Conservation (phyloP, 2,888 invertebrate genomes). For the Steinernema carpocapsae region DNA sequence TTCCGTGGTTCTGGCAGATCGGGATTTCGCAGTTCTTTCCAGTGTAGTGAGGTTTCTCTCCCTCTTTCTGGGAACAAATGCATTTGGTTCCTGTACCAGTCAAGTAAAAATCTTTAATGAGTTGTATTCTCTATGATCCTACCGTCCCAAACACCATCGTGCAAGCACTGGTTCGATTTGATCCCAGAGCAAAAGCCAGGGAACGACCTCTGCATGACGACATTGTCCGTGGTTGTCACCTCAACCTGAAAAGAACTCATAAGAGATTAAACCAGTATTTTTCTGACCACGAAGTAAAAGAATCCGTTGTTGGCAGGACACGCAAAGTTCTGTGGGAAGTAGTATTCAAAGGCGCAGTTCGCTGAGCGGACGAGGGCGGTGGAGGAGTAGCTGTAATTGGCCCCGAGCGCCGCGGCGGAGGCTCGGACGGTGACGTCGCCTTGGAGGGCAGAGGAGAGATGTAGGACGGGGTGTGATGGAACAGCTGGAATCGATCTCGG, state of each 20-base stretch:
- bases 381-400: constrained; percentile 28
- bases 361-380: constrained; percentile 13
- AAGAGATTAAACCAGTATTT: background rate
- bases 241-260: constrained; percentile 40
- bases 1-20: constrained; percentile 51
- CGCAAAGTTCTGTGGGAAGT: constrained; percentile 39
- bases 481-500: constrained; percentile 13
- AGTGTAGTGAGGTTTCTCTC: constrained; percentile 28
- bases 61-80: constrained; percentile 29
- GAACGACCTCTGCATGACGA: constrained; percentile 45
- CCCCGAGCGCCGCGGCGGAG: background rate
- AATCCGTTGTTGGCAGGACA: constrained; percentile 37
- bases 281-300: constrained; percentile 44
- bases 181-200: constrained; percentile 46
- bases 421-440: constrained; percentile 4
- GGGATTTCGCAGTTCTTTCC: constrained; percentile 49
- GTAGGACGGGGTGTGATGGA: constrained; percentile 36
- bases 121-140: constrained; percentile 8
- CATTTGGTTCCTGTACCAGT: constrained; percentile 36
- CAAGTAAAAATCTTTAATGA: constrained; percentile 34
- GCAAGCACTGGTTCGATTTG: constrained; percentile 43
- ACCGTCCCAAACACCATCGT: constrained; percentile 45
- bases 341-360: constrained; percentile 41
- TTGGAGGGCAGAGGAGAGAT: constrained; percentile 36
- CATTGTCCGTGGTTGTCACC: constrained; percentile 39